A percentile compares a stretch with the other conserved stretches of the same genome.
Evolutionary conservation across 2,888 invertebrate genomes (phyloP).

Genomic region (Alcis repandata): DNA sequence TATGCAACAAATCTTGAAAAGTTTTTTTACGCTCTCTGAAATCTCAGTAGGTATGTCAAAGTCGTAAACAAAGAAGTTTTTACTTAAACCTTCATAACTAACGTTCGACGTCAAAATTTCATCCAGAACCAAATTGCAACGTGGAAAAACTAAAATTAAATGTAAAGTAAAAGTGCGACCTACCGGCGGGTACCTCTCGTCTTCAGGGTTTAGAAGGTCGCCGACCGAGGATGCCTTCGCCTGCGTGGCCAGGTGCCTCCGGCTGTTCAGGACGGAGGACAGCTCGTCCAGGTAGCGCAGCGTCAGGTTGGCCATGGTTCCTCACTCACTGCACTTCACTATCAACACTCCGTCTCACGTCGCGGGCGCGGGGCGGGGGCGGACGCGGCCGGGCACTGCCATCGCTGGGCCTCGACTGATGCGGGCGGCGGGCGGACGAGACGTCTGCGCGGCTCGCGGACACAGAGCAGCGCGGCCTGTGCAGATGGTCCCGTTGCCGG

Average conservation of each 20-base stretch:
- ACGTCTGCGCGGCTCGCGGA: slow-evolving; percentile 3
- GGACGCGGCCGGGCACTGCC: slow-evolving; percentile 11
- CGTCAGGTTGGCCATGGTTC: slow-evolving; percentile 79
- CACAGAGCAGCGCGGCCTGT: slow-evolving; percentile 12
- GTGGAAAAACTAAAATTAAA: background rate
- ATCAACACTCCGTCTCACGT: slow-evolving; percentile 30
- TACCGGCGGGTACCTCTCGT: slow-evolving; percentile 74
- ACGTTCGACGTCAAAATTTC: slow-evolving; percentile 17
- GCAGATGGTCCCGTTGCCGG: slow-evolving; percentile 7
- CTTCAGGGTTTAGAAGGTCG: slow-evolving; percentile 79
- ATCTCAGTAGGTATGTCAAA: too few relatives aligned
- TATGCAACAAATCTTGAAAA: too few relatives aligned
- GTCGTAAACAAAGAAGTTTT: background rate
- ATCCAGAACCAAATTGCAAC: slow-evolving; percentile 7
- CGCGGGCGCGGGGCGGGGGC: background rate
- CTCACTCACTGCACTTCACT: slow-evolving; percentile 52
- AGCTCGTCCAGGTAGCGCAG: slow-evolving; percentile 84
- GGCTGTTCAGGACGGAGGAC: slow-evolving; percentile 80
- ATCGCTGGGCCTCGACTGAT: slow-evolving; percentile 29
- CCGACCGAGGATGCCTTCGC: slow-evolving; percentile 79
- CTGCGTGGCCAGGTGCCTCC: slow-evolving; percentile 74
- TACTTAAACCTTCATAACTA: background rate
- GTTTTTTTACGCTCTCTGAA: too few relatives aligned
- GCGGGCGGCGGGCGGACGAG: background rate
- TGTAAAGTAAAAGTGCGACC: slow-evolving; percentile 43